Conservation (phyloP, 1,140 invertebrate species). For the Megalonaias nervosa region DNA sequence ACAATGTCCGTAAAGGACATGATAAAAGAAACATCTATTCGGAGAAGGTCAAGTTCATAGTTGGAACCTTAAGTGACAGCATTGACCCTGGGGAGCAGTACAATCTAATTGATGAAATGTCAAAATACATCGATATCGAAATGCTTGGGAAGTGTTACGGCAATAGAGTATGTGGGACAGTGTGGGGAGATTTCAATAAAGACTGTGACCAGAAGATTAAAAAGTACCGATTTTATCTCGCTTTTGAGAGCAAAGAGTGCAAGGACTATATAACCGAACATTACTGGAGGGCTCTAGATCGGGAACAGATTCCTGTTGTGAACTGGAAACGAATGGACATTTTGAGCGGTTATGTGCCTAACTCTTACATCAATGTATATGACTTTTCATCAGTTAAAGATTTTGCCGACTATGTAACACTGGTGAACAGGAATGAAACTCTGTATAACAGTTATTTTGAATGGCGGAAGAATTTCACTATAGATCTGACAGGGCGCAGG, state of each 20-base stretch:
- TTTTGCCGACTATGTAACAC: slow-evolving; percentile 86
- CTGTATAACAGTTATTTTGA: slow-evolving; percentile 67
- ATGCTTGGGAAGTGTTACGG: slow-evolving; percentile 76
- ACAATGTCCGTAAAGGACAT: neutral
- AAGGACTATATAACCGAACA: slow-evolving; percentile 70
- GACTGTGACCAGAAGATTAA: slow-evolving; percentile 44
- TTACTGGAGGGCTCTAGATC: slow-evolving; percentile 58
- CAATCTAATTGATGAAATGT: slow-evolving; percentile 73
- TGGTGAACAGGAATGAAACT: slow-evolving; percentile 60
- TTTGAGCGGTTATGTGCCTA: too few relatives aligned
- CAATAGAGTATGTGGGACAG: slow-evolving; percentile 47
- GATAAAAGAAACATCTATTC: slow-evolving; percentile 19
- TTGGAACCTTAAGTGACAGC: slow-evolving; percentile 80
- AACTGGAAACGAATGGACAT: slow-evolving; percentile 58
- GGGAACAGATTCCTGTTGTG: slow-evolving; percentile 60
- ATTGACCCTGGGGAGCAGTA: slow-evolving; percentile 73
- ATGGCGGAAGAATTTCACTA: slow-evolving; percentile 43
- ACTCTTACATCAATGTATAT: slow-evolving; percentile 79
- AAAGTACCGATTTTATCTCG: slow-evolving; percentile 90
- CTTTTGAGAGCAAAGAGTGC: slow-evolving; percentile 70
- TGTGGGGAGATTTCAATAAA: slow-evolving; percentile 33
- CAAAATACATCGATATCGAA: slow-evolving; percentile 76
- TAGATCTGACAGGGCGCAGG: too few relatives aligned
- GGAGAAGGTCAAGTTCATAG: slow-evolving; percentile 63
- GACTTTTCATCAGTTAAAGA: slow-evolving; percentile 90